Evolutionary conservation across 1,140 invertebrate species (phyloP), one percentile per base, ranked within the genome.

Genomic region (Sitophilus oryzae): DNA sequence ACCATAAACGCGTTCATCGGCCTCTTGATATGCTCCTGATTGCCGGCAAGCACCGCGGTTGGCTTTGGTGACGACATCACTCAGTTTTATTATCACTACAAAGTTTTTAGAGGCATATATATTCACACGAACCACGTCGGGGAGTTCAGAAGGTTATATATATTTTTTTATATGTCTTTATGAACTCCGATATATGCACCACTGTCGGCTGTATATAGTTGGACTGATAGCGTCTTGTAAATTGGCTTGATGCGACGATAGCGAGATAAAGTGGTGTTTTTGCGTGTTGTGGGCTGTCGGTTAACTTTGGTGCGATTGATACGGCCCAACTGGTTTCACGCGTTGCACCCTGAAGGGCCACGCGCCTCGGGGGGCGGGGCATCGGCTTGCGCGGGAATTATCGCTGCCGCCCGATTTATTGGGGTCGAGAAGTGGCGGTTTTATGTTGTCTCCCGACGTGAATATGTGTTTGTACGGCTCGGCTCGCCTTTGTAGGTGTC

Each of bases 1-100:
- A 93, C 90, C 91, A 93, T 93, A 69, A 93, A 93, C 2, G 90
- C 90, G 71, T 93, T 93, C 91, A 93, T 93, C 5, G 90, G 90
- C 59, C 91, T 74, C 70, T 92, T 92, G 58, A 93, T 91, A 64
- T 91, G 89, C 67, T 89, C 87, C 65, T 79, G 64, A 19, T 58
- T 58, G 14, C 19, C 19, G 22, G 46, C 48, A 15, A 43, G 55
- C 20, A 61, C 47, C 19, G 10, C 20, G 21, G 62, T 50, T 14
- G 68, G 67, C 55, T 72, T 71, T 19, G 69, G 66, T 1, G 70
- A 72, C 20, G 69, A 64, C 69, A 71, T 71, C 35, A 21, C 8
- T 10, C 1, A 3, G 11, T 41, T 60, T 25, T 9, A 21, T 14
- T 6, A 9, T 22, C 10, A 35, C 15, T 16, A 22, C 15, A 22